Evolutionary conservation across 1,140 invertebrate genomes (phyloP), one percentile per base, ranked within the genome.

Genomic region (Notospermus geniculatus): DNA sequence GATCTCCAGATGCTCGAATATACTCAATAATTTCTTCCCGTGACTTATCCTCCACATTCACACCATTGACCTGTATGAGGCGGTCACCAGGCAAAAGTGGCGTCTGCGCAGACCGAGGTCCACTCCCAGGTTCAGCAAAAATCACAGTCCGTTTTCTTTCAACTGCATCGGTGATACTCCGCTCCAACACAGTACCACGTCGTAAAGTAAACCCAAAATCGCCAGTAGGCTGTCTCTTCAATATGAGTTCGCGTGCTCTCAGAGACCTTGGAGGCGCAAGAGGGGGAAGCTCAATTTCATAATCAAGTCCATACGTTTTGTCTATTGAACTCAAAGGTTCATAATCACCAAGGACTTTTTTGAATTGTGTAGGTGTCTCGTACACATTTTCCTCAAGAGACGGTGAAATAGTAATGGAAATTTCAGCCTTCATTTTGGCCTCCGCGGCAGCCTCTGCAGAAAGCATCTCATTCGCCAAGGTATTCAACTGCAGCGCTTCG

Each of bases 141-240:
- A 94, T 91, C 1, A 95, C 91, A 30, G 90, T 86, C 64, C 88
- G 87, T 43, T 71, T 75, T 77, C 89, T 77, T 25, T 65, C 83
- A 17, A 77, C 72, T 60, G 79, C 69, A 25, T 69, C 67, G 11
- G 62, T 66, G 53, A 58, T 59, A 2, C 56, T 60, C 39, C 76
- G 72, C 19, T 81, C 75, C 57, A 92, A 65, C 25, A 80, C 63
- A 27, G 71, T 55, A 19, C 77, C 79, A 67, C 93, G 87, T n/a
- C 94, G 86, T 54, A 97, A 82, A 45, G 91, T 95, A 74, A 97
- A 97, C 0, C 95, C 95, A 79, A 97, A 97, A 79, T 96, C 95
- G 65, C 91, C 93, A 22, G 89, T 87, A 59, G 91, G 89, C 72
- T 92, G 91, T 2, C 93, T 81, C 60, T 89, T 87, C 28, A 96